Percentiles rank a stretch among this genome's conserved stretches.
Conservation (phyloP, 2,113 vertebrate species). For the Chionomys nivalis region DNA sequence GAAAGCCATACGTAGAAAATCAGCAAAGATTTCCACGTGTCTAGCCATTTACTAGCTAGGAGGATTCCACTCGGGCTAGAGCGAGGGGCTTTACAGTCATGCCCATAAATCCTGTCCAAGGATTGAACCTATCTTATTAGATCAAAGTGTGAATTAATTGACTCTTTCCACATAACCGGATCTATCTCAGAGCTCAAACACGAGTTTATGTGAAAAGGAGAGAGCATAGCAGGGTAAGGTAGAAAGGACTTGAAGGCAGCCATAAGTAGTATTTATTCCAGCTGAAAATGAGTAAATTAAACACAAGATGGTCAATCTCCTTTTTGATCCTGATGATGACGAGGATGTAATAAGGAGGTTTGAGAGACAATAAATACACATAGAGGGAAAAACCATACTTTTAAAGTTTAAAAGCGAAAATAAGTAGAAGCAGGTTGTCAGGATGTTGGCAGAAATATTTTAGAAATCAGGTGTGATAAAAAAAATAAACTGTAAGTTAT, state of each 20-base stretch:
- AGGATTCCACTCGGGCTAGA: conserved; percentile 25
- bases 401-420: conserved; percentile 25
- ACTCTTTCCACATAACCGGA: conserved; percentile 70
- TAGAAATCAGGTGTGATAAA: conserved; percentile 32
- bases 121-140: conserved; percentile 54
- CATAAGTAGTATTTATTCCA: conserved; percentile 38
- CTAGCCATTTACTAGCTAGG: conserved; percentile 55
- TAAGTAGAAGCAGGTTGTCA: conserved; percentile 2
- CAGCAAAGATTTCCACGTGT: conserved; percentile 60
- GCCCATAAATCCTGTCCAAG: conserved; percentile 64
- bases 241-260: conserved; percentile 33
- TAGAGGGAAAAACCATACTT: background rate
- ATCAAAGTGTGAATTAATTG: conserved; percentile 64
- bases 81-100: conserved; percentile 51
- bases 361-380: background rate
- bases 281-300: conserved; percentile 34
- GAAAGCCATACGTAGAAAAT: conserved; percentile 60
- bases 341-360: background rate
- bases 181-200: conserved; percentile 44
- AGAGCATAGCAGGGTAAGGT: conserved; percentile 39
- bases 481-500: conserved; percentile 24
- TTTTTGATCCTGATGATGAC: conserved; percentile 4
- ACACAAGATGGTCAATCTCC: background rate
- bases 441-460: background rate
- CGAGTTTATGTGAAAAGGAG: conserved; percentile 70